Evolutionary conservation across 1,140 invertebrate genomes (phyloP).

Genomic region (Drosophila mayri): DNA sequence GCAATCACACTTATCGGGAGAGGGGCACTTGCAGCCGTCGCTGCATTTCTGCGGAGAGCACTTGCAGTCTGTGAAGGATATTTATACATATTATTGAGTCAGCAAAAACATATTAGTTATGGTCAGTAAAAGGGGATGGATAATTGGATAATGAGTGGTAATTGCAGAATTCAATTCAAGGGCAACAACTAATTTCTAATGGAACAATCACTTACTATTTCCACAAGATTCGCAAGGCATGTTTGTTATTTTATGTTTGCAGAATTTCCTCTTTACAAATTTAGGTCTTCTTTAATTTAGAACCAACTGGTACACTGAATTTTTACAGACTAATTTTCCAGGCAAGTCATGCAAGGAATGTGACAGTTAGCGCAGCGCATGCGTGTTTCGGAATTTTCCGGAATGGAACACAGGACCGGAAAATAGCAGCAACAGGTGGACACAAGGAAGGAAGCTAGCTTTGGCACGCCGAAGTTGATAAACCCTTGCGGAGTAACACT

Average conservation of each 20-base stretch:
- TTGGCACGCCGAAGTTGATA: not conserved
- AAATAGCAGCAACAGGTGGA: slow-evolving; percentile 7
- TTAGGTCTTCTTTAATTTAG: not conserved
- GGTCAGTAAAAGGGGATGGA: not conserved
- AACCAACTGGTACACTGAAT: slow-evolving; percentile 2
- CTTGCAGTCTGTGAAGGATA: slow-evolving; percentile 85
- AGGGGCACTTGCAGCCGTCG: slow-evolving; percentile 85
- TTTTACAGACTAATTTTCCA: not conserved
- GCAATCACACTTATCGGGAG: slow-evolving; percentile 84
- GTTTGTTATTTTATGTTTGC: slow-evolving; percentile 25
- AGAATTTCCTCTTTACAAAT: not conserved
- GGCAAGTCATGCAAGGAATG: slow-evolving; percentile 8
- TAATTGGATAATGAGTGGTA: not conserved
- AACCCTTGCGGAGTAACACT: not conserved
- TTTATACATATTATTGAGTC: not conserved
- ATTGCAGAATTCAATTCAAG: not conserved
- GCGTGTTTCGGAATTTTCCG: slow-evolving; percentile 14
- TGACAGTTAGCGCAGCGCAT: slow-evolving; percentile 40
- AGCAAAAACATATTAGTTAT: not conserved
- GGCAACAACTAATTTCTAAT: not conserved
- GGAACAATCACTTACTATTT: slow-evolving; percentile 54
- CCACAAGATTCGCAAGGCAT: slow-evolving; percentile 79
- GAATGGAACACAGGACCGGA: slow-evolving; percentile 15
- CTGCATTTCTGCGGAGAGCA: slow-evolving; percentile 86
- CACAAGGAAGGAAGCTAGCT: not conserved